Conservation (phyloP, 2,797 vertebrate species). For the Pyrocephalus nanus region DNA sequence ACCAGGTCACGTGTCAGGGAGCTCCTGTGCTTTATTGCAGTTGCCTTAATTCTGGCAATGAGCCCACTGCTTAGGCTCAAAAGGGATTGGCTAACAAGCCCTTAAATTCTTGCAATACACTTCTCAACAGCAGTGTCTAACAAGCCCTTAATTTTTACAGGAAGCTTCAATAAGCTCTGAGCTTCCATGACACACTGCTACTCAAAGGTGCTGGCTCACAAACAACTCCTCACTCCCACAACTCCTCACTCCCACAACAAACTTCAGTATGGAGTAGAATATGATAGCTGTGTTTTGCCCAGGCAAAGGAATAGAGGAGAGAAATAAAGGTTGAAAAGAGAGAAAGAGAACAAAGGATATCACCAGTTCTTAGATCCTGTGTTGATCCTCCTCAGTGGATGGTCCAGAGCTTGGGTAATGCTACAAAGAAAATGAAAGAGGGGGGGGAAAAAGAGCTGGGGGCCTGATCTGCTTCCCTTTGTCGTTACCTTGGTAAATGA, state of each 20-base stretch:
- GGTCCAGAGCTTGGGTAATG: background rate
- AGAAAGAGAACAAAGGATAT: background rate
- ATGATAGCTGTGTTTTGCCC: background rate
- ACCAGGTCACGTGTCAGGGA: background rate
- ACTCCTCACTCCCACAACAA: background rate
- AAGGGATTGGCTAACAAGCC: background rate
- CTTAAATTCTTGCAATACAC: background rate
- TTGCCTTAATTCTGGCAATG: accelerated
- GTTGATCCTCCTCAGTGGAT: background rate
- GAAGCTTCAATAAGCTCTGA: background rate
- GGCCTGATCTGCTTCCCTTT: background rate
- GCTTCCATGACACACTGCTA: background rate
- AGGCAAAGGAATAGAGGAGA: background rate
- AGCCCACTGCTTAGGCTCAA: background rate
- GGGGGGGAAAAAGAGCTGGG: background rate
- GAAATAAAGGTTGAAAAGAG: background rate
- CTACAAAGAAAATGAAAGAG: background rate
- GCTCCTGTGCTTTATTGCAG: background rate
- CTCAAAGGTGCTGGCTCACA: background rate
- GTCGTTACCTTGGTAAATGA: background rate
- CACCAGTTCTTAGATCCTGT: background rate
- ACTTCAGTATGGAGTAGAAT: background rate
- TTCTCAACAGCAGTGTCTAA: background rate
- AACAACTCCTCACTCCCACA: background rate
- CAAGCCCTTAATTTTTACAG: background rate